Percentiles rank a stretch among this genome's conserved stretches.
phyloP scores from a whole-genome alignment of 2,888 invertebrate genomes.

The Aproaerema taeniolella region DNA sequence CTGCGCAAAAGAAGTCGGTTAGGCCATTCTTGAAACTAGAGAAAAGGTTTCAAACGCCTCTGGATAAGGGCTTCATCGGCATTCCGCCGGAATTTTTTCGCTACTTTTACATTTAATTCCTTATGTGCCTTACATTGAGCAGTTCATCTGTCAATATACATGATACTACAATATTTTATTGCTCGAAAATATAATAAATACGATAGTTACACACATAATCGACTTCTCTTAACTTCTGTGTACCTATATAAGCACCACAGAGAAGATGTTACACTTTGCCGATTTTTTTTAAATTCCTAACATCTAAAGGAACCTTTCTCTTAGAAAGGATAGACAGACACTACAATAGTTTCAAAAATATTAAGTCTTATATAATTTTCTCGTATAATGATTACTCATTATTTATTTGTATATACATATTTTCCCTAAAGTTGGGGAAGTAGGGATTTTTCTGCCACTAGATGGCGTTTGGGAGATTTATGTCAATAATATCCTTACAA shows the following conservation, averaged over 20 bases:
- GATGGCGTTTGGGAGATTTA: no score
- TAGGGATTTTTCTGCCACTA: no score
- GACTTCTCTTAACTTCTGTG: no score
- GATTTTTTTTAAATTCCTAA: no score
- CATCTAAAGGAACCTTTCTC: conserved; percentile 25
- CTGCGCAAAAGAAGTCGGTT: no score
- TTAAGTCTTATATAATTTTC: conserved; percentile 53
- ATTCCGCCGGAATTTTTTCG: conserved; percentile 31
- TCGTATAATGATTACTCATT: conserved; percentile 35
- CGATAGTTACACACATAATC: conserved; percentile 19
- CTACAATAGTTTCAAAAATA: conserved; percentile 65
- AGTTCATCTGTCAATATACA: conserved; percentile 51
- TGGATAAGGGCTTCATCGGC: conserved; percentile 42
- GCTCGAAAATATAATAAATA: conserved; percentile 41
- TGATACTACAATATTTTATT: conserved; percentile 42
- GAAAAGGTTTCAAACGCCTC: no score
- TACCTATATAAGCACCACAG: no score
- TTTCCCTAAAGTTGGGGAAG: conserved; percentile 23
- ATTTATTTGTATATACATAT: conserved; percentile 34
- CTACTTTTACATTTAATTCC: conserved; percentile 71
- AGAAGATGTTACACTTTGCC: no score
- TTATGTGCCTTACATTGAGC: conserved; percentile 66
- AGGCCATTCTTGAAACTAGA: no score
- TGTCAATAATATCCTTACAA: no score
- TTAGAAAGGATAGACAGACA: conserved; percentile 41